These are phyloP conservation scores for Epinotia ramella DNA, from an alignment of 2,888 invertebrate genomes.

Conservation along the genomic window DNA sequence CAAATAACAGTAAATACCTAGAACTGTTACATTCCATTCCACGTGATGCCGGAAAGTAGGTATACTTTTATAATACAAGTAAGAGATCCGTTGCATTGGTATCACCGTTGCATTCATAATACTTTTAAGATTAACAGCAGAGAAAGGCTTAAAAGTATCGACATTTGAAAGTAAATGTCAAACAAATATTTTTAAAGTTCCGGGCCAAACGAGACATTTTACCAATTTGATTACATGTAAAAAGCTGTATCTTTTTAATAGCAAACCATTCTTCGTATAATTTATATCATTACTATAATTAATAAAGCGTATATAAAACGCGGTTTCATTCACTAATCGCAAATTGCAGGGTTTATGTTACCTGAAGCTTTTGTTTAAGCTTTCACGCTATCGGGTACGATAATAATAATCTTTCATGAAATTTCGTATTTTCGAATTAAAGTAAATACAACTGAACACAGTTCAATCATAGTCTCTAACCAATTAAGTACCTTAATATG, in stretches of 20 bases:
- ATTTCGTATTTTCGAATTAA: neutral
- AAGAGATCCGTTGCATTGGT: neutral
- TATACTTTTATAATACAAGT: neutral
- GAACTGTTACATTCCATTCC: slow-evolving; percentile 1
- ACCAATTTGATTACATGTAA: neutral
- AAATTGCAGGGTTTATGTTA: no score
- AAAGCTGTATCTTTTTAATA: no score
- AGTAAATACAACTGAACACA: neutral
- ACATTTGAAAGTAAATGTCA: slow-evolving; percentile 28
- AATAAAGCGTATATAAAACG: no score
- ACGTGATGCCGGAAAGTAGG: neutral
- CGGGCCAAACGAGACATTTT: neutral
- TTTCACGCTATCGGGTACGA: neutral
- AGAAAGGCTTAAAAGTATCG: slow-evolving; percentile 31
- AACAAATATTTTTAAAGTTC: neutral
- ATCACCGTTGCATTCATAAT: slow-evolving; percentile 12
- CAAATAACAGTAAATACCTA: neutral
- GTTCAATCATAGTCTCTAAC: no score
- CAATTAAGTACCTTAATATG: no score
- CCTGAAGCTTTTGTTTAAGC: neutral
- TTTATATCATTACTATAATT: no score
- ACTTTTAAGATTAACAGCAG: slow-evolving; percentile 20
- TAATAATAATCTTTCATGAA: neutral
- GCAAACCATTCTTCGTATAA: no score
- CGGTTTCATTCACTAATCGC: no score